Evolutionary conservation across 2,888 invertebrate species (phyloP).

Genomic region (Cordylochernes scorpioides): DNA sequence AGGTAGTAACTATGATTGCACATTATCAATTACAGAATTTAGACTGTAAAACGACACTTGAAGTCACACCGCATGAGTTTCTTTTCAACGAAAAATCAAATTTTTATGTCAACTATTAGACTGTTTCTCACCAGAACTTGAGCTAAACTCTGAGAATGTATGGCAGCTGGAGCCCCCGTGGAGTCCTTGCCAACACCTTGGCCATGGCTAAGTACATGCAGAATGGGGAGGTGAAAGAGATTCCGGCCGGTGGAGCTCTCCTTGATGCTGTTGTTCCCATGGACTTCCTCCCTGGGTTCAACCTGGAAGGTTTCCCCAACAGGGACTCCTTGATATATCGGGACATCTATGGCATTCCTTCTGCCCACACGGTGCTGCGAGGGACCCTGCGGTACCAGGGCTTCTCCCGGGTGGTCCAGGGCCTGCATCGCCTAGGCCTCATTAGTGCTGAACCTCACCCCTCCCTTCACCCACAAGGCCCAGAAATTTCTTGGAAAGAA

Average conservation of each 20-base stretch:
- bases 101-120: slow-evolving; percentile 29
- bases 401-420: slow-evolving; percentile 61
- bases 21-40: background rate
- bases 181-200: slow-evolving; percentile 65
- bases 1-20: background rate
- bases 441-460: slow-evolving; percentile 62
- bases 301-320: slow-evolving; percentile 86
- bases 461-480: slow-evolving; percentile 74
- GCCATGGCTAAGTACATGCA: slow-evolving; percentile 62
- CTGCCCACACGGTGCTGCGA: slow-evolving; percentile 53
- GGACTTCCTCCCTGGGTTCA: slow-evolving; percentile 82
- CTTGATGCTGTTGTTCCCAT: slow-evolving; percentile 51
- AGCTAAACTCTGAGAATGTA: too few relatives aligned
- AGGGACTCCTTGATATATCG: slow-evolving; percentile 74
- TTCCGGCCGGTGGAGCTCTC: slow-evolving; percentile 60
- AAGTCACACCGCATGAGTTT: too few relatives aligned
- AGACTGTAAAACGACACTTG: too few relatives aligned
- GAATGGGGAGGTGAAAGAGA: slow-evolving; percentile 49
- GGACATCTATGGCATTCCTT: slow-evolving; percentile 52
- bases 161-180: slow-evolving; percentile 90
- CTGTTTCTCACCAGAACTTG: too few relatives aligned
- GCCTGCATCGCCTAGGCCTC: slow-evolving; percentile 59
- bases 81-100: background rate
- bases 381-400: slow-evolving; percentile 80
- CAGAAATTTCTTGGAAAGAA: slow-evolving; percentile 80